Conservation (phyloP, 2,888 invertebrate genomes). For the Abrostola tripartita region DNA sequence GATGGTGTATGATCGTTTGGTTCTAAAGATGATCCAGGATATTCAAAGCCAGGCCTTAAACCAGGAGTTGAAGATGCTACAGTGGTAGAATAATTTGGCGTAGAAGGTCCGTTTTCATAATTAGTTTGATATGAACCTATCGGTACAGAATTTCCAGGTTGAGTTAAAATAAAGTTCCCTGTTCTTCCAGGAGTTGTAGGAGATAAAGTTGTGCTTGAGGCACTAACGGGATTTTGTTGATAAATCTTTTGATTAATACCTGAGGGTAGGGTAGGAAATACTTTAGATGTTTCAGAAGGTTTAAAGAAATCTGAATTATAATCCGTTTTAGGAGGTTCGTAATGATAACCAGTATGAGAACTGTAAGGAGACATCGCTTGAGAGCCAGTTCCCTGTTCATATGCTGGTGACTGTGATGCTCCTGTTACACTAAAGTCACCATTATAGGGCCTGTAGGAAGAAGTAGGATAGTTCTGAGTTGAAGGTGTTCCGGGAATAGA, state of each 20-base stretch:
- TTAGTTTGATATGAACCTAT: constrained; percentile 11
- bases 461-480: constrained; percentile 22
- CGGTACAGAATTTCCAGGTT: constrained; percentile 9
- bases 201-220: constrained; percentile 6
- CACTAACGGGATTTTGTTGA: constrained; percentile 1
- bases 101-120: constrained; percentile 19
- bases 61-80: constrained; percentile 17
- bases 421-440: constrained; percentile 5
- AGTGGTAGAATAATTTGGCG: constrained; percentile 7
- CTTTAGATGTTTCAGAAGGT: constrained; percentile 3
- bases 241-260: constrained; percentile 22
- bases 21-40: constrained; percentile 3
- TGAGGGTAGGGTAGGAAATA: constrained; percentile 7
- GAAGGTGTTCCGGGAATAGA: not conserved
- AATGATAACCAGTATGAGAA: constrained; percentile 34
- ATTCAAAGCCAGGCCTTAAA: constrained; percentile 3
- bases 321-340: constrained; percentile 23
- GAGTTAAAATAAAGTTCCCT: constrained; percentile 11
- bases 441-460: constrained; percentile 30
- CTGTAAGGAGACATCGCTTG: not conserved
- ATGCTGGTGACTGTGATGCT: constrained; percentile 9
- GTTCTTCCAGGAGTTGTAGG: constrained; percentile 1
- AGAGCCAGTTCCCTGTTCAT: not conserved
- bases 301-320: constrained; percentile 5
- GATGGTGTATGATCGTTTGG: constrained; percentile 1